These are phyloP conservation scores for Andrena fulva DNA, from an alignment of 2,888 invertebrate genomes.

Conservation along the genomic window DNA sequence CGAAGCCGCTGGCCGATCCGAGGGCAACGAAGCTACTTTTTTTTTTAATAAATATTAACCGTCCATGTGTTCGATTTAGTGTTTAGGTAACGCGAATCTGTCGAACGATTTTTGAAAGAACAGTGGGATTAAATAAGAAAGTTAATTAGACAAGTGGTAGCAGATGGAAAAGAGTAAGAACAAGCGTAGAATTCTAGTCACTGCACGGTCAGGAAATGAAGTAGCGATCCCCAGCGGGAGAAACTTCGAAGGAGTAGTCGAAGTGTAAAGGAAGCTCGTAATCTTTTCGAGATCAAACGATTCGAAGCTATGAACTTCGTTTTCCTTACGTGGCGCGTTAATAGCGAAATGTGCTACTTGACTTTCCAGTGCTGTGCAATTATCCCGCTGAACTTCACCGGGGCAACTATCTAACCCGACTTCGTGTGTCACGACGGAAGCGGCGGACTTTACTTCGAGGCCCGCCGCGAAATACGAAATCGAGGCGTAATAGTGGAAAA, in stretches of 20 bases:
- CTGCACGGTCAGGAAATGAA: neutral
- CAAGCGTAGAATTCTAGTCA: neutral
- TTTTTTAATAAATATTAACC: neutral
- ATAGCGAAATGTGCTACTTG: neutral
- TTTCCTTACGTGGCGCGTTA: neutral
- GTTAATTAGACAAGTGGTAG: no score
- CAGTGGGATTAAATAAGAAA: no score
- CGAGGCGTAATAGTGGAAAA: neutral
- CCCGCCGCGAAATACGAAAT: neutral
- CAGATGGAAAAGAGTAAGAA: neutral
- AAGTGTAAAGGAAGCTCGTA: neutral
- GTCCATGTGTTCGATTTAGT: no score
- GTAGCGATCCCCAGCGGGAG: neutral
- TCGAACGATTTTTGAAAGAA: no score
- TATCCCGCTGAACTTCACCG: neutral
- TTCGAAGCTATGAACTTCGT: neutral
- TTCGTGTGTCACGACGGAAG: neutral
- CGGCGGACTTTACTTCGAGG: neutral
- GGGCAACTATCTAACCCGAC: neutral
- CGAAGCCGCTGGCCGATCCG: neutral
- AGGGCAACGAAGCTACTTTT: no score
- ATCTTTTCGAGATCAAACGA: neutral
- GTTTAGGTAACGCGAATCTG: no score
- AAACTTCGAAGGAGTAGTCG: neutral
- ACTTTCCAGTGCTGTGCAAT: neutral